Base-by-base conservation (phyloP, 2,113 vertebrate species). In the Phaetusa simplex region DNA sequence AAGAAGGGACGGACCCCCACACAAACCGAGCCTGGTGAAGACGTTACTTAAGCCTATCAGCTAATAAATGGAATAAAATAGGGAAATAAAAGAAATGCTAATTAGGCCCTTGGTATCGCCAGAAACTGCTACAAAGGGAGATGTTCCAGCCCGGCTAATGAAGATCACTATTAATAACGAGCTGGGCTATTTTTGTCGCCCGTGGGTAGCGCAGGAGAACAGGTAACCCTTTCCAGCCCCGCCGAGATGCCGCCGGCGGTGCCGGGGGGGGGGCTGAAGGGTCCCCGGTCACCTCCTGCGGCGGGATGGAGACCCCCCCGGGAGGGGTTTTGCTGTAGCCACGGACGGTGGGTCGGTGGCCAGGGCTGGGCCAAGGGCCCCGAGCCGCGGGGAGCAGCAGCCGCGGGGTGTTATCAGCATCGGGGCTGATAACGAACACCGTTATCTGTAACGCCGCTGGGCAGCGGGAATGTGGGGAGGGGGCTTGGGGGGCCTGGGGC, bases 171-270 rank as follows among this genome's bases (percentile, higher is more conserved):
- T 86, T 89, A 89, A 77, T 73, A 77, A 38, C 59, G 3, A 12
- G 5, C 47, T 2, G 8, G 0, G 67, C 62, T 52, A 50, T 83
- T 77, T 38, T 5, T 36, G 43, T 21, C 23, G 26, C 2, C 79
- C 1, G 85, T 47, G 52, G 91, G 91, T 8, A 72, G 79, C 21
- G 2, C 64, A 7, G 29, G 27, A 36, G 49, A 18, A 26, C 58
- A 22, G 70, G 23, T 30, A 61, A 52, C 30, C 70, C 79, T 64
- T 55, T 47, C 61, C 82, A 64, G 64, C 22, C 62, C 56, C 10
- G 70, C 71, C 30, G 3, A 47, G 66, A 56, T 24, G 62, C n/a
- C 2, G 1, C 9, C 4, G 2, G 11, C 2, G 8, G 13, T 5
- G 9, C 29, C 4, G 4, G 42, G 9, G 9, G 40, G 17, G 17